These are phyloP conservation scores for Palythoa heliodiscus DNA, from an alignment of 92 coral and sea anemone species.

Conservation along the genomic window DNA sequence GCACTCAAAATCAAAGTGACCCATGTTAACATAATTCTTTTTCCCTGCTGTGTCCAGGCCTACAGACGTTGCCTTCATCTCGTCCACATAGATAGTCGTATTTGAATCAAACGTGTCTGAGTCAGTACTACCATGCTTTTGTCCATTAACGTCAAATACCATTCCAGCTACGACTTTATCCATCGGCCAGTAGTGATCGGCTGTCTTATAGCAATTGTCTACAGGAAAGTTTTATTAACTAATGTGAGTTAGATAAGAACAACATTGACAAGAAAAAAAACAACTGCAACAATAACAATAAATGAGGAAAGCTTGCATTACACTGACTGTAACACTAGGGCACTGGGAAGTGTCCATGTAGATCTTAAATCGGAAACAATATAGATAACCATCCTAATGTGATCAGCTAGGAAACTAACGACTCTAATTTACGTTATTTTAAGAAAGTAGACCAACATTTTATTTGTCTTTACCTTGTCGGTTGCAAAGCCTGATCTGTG, in stretches of 20 bases:
- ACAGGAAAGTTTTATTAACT: not conserved
- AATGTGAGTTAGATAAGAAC: not conserved
- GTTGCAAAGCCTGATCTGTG: conserved; percentile 51
- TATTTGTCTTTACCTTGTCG: conserved; percentile 47
- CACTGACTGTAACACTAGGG: too few species aligned
- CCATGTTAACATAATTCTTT: conserved; percentile 56
- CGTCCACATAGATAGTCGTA: conserved; percentile 18
- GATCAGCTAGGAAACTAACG: too few species aligned
- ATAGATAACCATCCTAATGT: too few species aligned
- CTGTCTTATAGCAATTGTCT: conserved; percentile 84
- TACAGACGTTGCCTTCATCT: conserved; percentile 36
- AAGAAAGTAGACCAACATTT: not conserved
- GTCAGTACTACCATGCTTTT: conserved; percentile 53
- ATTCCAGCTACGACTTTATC: conserved; percentile 62
- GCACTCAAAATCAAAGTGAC: conserved; percentile 63
- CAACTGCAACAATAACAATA: not conserved
- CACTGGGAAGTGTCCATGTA: too few species aligned
- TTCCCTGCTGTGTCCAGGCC: conserved; percentile 28
- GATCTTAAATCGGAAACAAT: too few species aligned
- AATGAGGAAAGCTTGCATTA: too few species aligned
- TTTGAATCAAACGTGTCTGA: not conserved
- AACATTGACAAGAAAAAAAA: not conserved
- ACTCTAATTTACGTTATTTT: too few species aligned
- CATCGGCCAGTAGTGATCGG: conserved; percentile 88
- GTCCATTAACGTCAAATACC: conserved; percentile 68